Conservation (phyloP, 1,140 invertebrate genomes). For the Stegodyphus dumicola region DNA sequence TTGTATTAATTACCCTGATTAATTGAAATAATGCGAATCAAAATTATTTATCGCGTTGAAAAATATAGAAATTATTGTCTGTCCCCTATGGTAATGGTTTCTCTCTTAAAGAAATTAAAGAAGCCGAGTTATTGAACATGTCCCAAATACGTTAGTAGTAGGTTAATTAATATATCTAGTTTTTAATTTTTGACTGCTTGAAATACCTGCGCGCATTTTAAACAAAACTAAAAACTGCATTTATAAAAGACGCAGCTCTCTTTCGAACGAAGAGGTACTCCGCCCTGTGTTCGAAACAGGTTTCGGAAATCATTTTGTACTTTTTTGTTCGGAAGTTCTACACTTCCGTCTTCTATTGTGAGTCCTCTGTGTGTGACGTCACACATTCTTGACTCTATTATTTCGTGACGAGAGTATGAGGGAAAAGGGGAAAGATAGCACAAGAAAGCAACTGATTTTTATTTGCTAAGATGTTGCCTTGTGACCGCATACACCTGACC, state of each 20-base stretch:
- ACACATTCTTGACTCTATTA: constrained; percentile 38
- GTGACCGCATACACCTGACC: constrained; percentile 43
- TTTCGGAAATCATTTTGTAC: constrained; percentile 11
- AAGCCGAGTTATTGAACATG: too few relatives aligned
- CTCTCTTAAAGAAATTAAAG: too few relatives aligned
- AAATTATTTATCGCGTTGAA: too few relatives aligned
- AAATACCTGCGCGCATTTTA: neutral
- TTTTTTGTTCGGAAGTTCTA: constrained; percentile 7
- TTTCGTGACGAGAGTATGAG: constrained; percentile 9
- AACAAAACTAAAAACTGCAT: neutral
- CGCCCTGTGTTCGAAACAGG: neutral
- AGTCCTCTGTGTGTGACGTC: constrained; percentile 29
- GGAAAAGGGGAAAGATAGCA: neutral
- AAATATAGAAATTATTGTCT: too few relatives aligned
- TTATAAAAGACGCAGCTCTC: neutral
- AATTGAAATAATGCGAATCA: too few relatives aligned
- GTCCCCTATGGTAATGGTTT: too few relatives aligned
- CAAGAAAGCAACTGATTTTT: constrained; percentile 12
- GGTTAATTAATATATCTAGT: too few relatives aligned
- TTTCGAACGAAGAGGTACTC: neutral
- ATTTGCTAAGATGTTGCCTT: constrained; percentile 35
- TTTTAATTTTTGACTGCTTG: constrained; percentile 1
- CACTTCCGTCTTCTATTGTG: constrained; percentile 50
- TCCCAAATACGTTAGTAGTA: too few relatives aligned
- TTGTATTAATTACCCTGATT: too few relatives aligned